phyloP scores from a whole-genome alignment of 2,888 invertebrate genomes.

The Calameuta idolon region DNA sequence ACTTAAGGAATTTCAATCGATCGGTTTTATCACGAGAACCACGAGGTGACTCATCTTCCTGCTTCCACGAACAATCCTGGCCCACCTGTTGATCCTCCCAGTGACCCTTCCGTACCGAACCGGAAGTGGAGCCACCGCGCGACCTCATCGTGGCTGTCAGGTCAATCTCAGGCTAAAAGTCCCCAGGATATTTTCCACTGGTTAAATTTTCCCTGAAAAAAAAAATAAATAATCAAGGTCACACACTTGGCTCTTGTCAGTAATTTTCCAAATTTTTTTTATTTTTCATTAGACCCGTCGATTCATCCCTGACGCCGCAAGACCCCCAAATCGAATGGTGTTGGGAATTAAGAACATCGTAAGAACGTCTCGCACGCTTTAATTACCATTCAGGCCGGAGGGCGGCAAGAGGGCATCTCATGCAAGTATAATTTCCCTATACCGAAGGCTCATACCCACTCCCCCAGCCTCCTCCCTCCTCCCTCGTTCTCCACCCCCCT shows the following conservation, averaged over 20 bases:
- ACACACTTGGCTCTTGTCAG: neutral
- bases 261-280: neutral
- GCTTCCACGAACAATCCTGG: neutral
- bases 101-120: neutral
- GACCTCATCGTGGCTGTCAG: neutral
- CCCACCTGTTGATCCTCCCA: neutral
- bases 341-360: conserved; percentile 44
- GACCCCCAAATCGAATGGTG: conserved; percentile 20
- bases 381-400: conserved; percentile 54
- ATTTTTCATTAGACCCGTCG: neutral
- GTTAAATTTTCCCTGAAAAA: neutral
- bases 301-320: neutral
- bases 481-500: conserved; percentile 22
- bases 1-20: neutral
- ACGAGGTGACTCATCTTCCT: neutral
- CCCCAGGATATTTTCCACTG: neutral
- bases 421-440: conserved; percentile 53
- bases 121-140: neutral
- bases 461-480: conserved; percentile 12
- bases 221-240: neutral
- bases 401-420: conserved; percentile 45
- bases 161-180: neutral
- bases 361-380: conserved; percentile 51
- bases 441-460: conserved; percentile 9
- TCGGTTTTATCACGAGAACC: neutral